Evolutionary conservation across 64 coral and sea anemone species (phyloP).

Genomic region (Stichodactyla helianthus): DNA sequence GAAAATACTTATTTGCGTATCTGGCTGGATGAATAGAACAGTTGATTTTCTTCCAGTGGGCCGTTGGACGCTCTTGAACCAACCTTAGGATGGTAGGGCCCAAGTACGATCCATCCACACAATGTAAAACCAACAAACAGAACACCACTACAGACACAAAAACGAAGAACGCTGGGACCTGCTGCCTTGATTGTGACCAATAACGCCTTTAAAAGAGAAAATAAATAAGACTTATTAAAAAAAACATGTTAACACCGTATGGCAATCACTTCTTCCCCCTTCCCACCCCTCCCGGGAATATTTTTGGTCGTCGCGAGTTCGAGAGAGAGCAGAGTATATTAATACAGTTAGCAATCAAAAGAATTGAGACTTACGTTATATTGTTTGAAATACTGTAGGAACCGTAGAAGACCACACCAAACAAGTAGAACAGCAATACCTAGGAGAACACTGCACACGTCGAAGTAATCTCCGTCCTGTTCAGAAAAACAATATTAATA

Average conservation of each 20-base stretch:
- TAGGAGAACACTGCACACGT: constrained; percentile 66
- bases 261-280: too few species aligned
- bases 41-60: too few species aligned
- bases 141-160: constrained; percentile 57
- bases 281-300: too few species aligned
- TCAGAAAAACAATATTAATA: not conserved
- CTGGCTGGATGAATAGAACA: too few species aligned
- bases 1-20: too few species aligned
- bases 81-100: constrained; percentile 88
- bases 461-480: constrained; percentile 38
- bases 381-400: constrained; percentile 67
- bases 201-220: constrained; percentile 49
- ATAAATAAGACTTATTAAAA: not conserved
- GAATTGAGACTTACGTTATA: constrained; percentile 71
- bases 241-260: not conserved
- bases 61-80: too few species aligned
- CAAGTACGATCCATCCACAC: constrained; percentile 96
- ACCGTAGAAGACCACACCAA: constrained; percentile 67
- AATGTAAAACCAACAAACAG: constrained; percentile 81
- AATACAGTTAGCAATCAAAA: not conserved
- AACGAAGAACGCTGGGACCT: constrained; percentile 74
- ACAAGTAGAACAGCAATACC: constrained; percentile 76
- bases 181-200: constrained; percentile 82
- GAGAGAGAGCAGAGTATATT: too few species aligned
- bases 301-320: too few species aligned